Evolutionary conservation across 2,113 vertebrate species (phyloP), one percentile per base, ranked within the genome.

Genomic region (Corythoichthys haematopterus): DNA sequence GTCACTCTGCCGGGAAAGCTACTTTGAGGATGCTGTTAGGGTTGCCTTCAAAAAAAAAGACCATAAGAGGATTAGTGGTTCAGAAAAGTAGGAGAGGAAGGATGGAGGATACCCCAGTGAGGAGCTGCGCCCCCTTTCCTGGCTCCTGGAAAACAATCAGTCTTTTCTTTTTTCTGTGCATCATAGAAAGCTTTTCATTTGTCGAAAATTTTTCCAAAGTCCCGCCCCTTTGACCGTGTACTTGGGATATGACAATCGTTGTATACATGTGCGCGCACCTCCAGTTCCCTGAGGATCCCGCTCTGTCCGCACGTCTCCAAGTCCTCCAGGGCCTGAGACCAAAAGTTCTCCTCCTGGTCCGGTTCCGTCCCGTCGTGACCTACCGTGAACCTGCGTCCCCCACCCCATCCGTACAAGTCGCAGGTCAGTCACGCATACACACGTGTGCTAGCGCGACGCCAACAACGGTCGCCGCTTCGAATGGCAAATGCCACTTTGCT

Each of bases 261-360:
- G 57, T 43, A 35, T 40, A 36, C 8, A 16, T 16, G 38, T 11
- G 58, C 2, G 15, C 65, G 70, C 64, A 99, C 97, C 95, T 99
- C 97, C 72, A 99, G 94, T 87, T 99, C 97, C 83, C 97, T 87
- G 64, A 99, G 93, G 87, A 99, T 98, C 73, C 96, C 97, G 9
- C 96, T 98, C 80, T 99, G 97, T 52, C 97, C 97, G 35, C 97
- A 99, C 4, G 97, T 99, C 87, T 99, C 96, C 87, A 99, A 89
- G 75, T 99, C 97, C 80, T 99, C 97, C 87, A 99, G 91, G 0
- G 97, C 97, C 86, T 99, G 97, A 75, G 97, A 98, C 97, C 97
- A 98, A 91, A 98, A 99, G 86, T 94, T 98, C 90, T 99, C 97
- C 73, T 98, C 96, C 84, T 98, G 97, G 83, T 98, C 97, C 1